A percentile compares a stretch with the other conserved stretches of the same genome.
Evolutionary conservation across 2,113 vertebrate species (phyloP).

Genomic region (Sitta europaea): DNA sequence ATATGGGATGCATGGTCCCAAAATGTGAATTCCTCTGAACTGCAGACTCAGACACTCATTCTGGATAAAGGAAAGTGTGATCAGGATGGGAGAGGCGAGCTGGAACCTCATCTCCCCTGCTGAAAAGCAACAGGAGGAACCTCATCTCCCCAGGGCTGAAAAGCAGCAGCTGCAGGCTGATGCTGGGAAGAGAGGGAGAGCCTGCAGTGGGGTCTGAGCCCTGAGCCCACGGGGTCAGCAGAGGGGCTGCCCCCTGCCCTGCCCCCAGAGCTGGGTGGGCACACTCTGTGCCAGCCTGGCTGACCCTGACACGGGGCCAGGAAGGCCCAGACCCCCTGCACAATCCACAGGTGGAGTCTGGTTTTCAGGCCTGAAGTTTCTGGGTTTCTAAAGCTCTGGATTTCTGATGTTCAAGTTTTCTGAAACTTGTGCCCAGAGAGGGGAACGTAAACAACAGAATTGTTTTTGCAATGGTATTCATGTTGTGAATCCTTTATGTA

Average conservation of each 20-base stretch:
- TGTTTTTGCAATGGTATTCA: too few relatives aligned
- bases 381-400: too few relatives aligned
- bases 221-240: accelerated
- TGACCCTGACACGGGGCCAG: not conserved
- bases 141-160: not conserved
- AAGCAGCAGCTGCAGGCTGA: not conserved
- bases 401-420: too few relatives aligned
- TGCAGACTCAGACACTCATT: not conserved
- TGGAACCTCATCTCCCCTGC: not conserved
- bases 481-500: too few relatives aligned
- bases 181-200: not conserved
- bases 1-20: not conserved
- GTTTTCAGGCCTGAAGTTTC: too few relatives aligned
- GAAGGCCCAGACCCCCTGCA: not conserved
- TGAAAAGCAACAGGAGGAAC: not conserved
- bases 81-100: not conserved
- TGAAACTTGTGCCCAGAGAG: too few relatives aligned
- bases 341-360: too few relatives aligned
- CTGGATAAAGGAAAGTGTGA: not conserved
- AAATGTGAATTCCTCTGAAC: not conserved
- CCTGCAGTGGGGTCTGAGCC: not conserved
- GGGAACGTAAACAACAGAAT: too few relatives aligned
- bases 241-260: not conserved
- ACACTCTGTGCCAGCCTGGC: not conserved
- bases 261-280: not conserved